phyloP scores from a whole-genome alignment of 2,113 vertebrate genomes.

The Stercorarius parasiticus region DNA sequence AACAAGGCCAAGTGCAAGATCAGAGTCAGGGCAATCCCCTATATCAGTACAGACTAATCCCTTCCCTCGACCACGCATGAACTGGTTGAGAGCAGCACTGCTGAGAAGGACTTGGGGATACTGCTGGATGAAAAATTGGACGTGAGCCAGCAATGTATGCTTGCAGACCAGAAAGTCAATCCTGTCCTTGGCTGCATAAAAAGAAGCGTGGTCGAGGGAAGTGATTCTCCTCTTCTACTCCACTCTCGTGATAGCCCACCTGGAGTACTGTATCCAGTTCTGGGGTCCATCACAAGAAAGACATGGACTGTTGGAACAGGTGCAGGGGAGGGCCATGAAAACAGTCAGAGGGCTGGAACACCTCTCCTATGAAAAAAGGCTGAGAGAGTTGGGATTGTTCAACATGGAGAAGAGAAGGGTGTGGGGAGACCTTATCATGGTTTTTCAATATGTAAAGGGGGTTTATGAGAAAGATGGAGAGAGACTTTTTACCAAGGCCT shows the following conservation, averaged over 20 bases:
- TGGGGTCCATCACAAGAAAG: background rate
- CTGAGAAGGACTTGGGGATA: background rate
- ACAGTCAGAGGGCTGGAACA: background rate
- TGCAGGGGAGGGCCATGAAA: too few relatives aligned
- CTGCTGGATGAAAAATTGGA: background rate
- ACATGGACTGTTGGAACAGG: background rate
- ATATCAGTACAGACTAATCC: background rate
- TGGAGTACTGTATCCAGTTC: background rate
- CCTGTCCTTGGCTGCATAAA: background rate
- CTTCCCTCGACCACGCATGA: background rate
- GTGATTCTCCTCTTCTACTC: background rate
- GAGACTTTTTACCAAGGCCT: background rate
- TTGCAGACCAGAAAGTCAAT: background rate
- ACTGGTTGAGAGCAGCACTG: background rate
- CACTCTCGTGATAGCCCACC: background rate
- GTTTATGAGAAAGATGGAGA: background rate
- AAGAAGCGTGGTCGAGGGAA: background rate
- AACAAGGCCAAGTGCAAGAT: background rate
- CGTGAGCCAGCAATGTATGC: accelerated
- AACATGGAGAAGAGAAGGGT: background rate
- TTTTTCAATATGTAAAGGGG: background rate
- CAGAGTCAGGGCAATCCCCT: background rate
- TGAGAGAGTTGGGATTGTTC: background rate
- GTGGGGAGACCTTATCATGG: background rate
- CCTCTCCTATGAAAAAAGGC: background rate